Percentiles rank a stretch among this genome's conserved stretches.
Evolutionary conservation across 2,113 vertebrate species (phyloP).

Genomic region (Danionella cerebrum): DNA sequence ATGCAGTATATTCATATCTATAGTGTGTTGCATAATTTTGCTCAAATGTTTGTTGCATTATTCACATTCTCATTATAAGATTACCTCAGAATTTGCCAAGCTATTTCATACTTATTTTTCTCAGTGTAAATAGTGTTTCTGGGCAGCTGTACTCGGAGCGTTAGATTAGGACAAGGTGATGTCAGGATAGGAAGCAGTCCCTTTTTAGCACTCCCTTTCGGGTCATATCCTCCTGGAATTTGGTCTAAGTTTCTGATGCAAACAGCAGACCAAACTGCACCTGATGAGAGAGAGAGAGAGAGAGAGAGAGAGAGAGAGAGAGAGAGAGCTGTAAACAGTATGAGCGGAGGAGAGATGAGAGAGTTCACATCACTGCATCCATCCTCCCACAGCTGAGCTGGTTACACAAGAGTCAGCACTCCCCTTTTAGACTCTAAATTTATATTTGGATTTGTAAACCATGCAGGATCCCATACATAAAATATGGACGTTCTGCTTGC

Average conservation of each 20-base stretch:
- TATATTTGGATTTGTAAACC: neutral
- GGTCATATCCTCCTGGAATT: neutral
- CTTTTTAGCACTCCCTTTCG: neutral
- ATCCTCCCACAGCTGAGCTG: neutral
- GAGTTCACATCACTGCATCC: conserved; percentile 8
- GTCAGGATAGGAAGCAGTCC: neutral
- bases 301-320: neutral
- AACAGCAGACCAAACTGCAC: conserved; percentile 6
- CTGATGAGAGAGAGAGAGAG: conserved; percentile 2
- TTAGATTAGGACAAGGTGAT: conserved; percentile 13
- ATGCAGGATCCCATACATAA: conserved; percentile 1
- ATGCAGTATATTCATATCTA: neutral
- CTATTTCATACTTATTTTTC: no score
- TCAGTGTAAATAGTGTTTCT: no score
- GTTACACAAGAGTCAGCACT: conserved; percentile 10
- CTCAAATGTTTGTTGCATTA: neutral
- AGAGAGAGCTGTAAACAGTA: no score
- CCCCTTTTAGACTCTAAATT: neutral
- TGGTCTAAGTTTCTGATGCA: neutral
- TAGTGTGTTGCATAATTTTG: neutral
- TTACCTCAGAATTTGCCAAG: neutral
- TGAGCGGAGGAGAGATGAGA: neutral
- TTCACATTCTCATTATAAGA: neutral
- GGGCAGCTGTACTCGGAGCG: neutral
- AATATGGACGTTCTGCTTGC: neutral